A percentile compares a stretch with the other conserved stretches of the same genome.
These are phyloP conservation scores for Strix uralensis DNA, from an alignment of 2,113 vertebrate genomes.

Conservation along the genomic window DNA sequence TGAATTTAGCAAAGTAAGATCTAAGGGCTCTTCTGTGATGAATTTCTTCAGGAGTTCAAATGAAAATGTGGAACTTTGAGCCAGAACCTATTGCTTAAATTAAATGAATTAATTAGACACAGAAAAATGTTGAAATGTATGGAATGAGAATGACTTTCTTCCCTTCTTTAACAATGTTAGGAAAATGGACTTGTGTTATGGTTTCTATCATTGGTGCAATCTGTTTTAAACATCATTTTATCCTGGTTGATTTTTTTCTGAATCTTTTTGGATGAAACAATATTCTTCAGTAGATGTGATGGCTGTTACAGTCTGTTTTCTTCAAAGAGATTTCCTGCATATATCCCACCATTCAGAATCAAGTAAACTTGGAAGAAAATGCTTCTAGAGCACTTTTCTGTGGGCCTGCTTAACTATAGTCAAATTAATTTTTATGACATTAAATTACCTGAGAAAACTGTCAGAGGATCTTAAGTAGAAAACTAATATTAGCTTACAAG, in stretches of 20 bases:
- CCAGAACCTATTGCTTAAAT: conserved; percentile 14
- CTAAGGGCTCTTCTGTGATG: conserved; percentile 17
- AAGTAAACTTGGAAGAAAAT: neutral
- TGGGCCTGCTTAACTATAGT: neutral
- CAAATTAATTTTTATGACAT: neutral
- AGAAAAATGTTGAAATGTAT: conserved; percentile 16
- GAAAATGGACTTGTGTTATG: neutral
- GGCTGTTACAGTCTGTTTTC: neutral
- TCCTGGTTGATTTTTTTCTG: neutral
- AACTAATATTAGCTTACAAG: neutral
- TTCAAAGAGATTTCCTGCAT: neutral
- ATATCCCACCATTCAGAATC: neutral
- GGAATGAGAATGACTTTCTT: neutral
- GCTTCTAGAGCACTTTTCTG: neutral
- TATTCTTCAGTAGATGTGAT: neutral
- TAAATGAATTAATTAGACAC: conserved; percentile 30
- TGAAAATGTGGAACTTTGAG: conserved; percentile 4
- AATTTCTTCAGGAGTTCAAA: conserved; percentile 49
- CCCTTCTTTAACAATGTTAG: neutral
- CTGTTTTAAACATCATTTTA: neutral
- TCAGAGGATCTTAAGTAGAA: neutral
- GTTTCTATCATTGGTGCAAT: neutral
- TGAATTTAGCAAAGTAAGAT: conserved; percentile 10
- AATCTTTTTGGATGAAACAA: neutral
- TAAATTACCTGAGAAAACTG: neutral